Conservation (phyloP, 2,113 vertebrate genomes). For the Percopsis transmontana region DNA sequence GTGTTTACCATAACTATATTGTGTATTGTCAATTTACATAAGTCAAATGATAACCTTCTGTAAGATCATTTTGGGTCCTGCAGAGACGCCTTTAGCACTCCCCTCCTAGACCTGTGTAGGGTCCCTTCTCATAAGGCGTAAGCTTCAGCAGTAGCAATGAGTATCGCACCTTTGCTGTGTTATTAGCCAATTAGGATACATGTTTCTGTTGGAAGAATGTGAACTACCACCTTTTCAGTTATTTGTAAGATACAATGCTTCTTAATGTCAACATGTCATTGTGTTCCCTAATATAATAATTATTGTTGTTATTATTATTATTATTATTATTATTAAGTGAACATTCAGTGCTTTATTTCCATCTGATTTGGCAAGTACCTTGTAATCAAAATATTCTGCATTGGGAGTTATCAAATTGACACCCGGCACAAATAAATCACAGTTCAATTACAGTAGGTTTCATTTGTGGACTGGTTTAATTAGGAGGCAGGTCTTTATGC, state of each 20-base stretch:
- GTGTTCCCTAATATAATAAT: no score
- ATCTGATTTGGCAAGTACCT: slow-evolving; percentile 33
- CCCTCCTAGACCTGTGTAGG: no score
- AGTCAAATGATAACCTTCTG: background rate
- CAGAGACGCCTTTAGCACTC: no score
- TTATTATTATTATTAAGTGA: background rate
- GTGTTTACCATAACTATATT: background rate
- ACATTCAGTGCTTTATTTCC: slow-evolving; percentile 22
- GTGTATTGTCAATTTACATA: background rate
- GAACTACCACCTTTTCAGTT: no score
- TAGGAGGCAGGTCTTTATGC: slow-evolving; percentile 46
- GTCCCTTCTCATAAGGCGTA: no score
- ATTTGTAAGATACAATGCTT: no score
- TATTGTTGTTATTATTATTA: background rate
- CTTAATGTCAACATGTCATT: no score
- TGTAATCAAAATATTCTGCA: slow-evolving; percentile 59
- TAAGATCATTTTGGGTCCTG: no score
- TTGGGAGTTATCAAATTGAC: slow-evolving; percentile 61
- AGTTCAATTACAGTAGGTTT: slow-evolving; percentile 66
- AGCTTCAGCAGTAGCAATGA: no score
- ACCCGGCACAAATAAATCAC: slow-evolving; percentile 56
- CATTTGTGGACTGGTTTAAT: slow-evolving; percentile 67
- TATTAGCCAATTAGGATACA: no score
- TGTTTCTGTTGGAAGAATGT: no score
- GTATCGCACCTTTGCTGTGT: no score